These are phyloP conservation scores for Neoseiulus cucumeris DNA, from an alignment of 1,140 invertebrate genomes.

Conservation along the genomic window DNA sequence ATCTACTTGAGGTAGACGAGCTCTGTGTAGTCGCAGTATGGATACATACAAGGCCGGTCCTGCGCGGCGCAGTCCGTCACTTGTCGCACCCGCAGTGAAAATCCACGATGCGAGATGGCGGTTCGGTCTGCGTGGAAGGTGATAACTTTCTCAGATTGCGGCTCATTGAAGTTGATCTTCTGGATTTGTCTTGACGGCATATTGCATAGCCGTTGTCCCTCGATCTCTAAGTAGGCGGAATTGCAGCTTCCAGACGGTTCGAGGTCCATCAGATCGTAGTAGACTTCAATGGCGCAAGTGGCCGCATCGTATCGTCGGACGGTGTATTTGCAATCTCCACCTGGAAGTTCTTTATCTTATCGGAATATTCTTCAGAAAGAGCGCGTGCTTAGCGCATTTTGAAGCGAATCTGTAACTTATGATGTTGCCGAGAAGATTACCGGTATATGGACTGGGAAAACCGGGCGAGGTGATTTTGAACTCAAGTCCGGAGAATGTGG, in stretches of 20 bases:
- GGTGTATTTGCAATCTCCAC: slow-evolving; percentile 17
- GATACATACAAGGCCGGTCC: slow-evolving; percentile 9
- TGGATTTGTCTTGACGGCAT: slow-evolving; percentile 4
- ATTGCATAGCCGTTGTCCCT: slow-evolving; percentile 17
- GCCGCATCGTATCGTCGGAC: slow-evolving; percentile 13
- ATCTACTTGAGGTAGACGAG: slow-evolving; percentile 12
- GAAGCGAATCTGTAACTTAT: too few species aligned
- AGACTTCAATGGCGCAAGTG: slow-evolving; percentile 19
- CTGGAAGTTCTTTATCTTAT: slow-evolving; percentile 2
- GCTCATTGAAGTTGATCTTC: slow-evolving; percentile 11
- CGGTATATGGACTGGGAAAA: slow-evolving; percentile 16
- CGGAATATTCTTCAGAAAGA: too few species aligned
- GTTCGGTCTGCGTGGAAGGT: slow-evolving; percentile 20
- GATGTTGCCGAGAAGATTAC: too few species aligned
- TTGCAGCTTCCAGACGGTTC: slow-evolving; percentile 15
- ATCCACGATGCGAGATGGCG: slow-evolving; percentile 17
- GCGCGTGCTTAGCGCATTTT: too few species aligned
- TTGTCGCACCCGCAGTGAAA: slow-evolving; percentile 19
- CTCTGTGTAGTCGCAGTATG: slow-evolving; percentile 9
- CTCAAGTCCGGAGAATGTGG: slow-evolving; percentile 13
- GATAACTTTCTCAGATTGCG: slow-evolving; percentile 17
- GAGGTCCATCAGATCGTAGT: slow-evolving; percentile 19
- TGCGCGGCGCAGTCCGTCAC: slow-evolving; percentile 17
- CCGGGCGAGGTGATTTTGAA: slow-evolving; percentile 20
- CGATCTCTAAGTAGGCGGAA: slow-evolving; percentile 16